Conservation (phyloP, 2,888 invertebrate species). For the Escarpia spicata region DNA sequence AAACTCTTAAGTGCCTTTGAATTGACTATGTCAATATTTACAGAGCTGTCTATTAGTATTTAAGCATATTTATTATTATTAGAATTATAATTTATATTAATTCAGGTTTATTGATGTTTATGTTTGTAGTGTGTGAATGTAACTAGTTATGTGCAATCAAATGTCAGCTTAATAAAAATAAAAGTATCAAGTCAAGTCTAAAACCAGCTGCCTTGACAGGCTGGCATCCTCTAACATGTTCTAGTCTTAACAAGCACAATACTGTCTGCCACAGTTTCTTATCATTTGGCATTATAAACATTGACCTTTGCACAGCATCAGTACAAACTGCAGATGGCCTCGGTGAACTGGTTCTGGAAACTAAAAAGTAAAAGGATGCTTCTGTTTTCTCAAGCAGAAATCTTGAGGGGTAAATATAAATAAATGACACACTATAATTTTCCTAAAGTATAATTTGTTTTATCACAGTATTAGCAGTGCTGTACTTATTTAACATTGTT, state of each 20-base stretch:
- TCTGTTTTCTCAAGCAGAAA: not conserved
- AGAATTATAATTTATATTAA: too few relatives aligned
- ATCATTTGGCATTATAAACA: not conserved
- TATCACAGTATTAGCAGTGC: too few relatives aligned
- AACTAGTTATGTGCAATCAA: not conserved
- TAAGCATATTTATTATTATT: too few relatives aligned
- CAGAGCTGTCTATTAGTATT: too few relatives aligned
- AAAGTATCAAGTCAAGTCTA: not conserved
- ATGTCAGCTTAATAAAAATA: not conserved
- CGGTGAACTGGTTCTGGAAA: not conserved
- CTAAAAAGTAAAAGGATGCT: not conserved
- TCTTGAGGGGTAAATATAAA: not conserved
- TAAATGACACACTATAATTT: not conserved
- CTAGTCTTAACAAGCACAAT: not conserved
- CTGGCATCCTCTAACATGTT: not conserved
- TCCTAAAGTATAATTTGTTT: not conserved
- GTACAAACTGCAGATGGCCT: not conserved
- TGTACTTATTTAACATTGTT: too few relatives aligned
- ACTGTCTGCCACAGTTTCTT: constrained; percentile 1
- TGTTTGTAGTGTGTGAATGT: too few relatives aligned
- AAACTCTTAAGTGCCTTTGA: too few relatives aligned
- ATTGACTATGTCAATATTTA: too few relatives aligned
- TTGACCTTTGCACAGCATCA: not conserved
- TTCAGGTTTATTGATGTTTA: too few relatives aligned
- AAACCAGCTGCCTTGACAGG: not conserved